Conservation (phyloP, 2,113 vertebrate genomes). For the Istiophorus platypterus region DNA sequence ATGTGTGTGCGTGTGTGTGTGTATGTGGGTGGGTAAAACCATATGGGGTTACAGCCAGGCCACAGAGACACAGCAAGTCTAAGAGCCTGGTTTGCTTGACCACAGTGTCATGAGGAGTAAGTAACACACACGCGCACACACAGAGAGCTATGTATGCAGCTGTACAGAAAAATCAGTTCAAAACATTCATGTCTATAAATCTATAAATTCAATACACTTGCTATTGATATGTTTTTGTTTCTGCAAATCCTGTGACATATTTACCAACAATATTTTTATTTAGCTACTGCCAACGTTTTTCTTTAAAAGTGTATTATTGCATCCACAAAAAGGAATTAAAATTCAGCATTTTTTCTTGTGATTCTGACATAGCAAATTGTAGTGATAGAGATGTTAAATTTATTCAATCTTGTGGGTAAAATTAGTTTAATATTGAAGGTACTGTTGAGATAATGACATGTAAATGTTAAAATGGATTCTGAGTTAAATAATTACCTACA, state of each 20-base stretch:
- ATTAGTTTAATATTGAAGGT: background rate
- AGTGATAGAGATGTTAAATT: background rate
- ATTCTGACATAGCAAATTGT: background rate
- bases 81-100: conserved; percentile 62
- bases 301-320: background rate
- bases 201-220: background rate
- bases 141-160: background rate
- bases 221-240: background rate
- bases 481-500: background rate
- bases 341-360: background rate
- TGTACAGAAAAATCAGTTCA: background rate
- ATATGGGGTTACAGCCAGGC: conserved; percentile 66
- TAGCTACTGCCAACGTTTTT: background rate
- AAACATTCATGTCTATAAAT: background rate
- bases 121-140: conserved; percentile 26
- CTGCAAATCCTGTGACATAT: background rate
- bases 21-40: conserved; percentile 33
- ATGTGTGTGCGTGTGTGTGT: too few species aligned
- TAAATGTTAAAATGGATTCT: background rate
- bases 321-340: background rate
- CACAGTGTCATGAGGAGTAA: conserved; percentile 63
- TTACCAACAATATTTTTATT: background rate
- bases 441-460: background rate
- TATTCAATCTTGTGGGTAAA: background rate
- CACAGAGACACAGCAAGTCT: conserved; percentile 63